These are phyloP conservation scores for Coreius guichenoti DNA, from an alignment of 2,797 vertebrate species.

Conservation along the genomic window DNA sequence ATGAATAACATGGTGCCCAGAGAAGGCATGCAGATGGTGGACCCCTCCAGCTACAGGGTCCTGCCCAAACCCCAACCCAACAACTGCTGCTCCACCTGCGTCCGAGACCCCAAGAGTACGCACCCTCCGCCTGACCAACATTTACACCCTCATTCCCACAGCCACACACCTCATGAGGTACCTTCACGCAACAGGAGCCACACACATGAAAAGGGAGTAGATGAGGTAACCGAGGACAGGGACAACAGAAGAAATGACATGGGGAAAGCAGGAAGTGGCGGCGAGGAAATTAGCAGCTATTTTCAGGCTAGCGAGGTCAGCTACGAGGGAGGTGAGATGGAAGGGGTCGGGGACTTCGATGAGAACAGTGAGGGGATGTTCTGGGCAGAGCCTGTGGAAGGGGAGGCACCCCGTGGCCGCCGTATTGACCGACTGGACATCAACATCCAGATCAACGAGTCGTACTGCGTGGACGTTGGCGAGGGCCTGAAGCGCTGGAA, in stretches of 20 bases:
- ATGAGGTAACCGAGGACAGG: slow-evolving; percentile 29
- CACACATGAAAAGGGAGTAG: slow-evolving; percentile 56
- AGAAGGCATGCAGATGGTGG: slow-evolving; percentile 85
- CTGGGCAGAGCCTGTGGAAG: slow-evolving; percentile 69
- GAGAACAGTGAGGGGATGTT: slow-evolving; percentile 77
- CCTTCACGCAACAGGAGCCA: slow-evolving; percentile 44
- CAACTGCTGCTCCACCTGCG: slow-evolving; percentile 79
- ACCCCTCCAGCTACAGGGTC: slow-evolving; percentile 75
- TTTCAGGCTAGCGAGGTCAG: slow-evolving; percentile 80
- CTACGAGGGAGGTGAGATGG: slow-evolving; percentile 80
- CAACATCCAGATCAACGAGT: slow-evolving; percentile 97
- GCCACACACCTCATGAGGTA: slow-evolving; percentile 42
- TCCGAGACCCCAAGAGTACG: slow-evolving; percentile 71
- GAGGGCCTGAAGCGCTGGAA: slow-evolving; percentile 96
- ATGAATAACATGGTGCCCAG: slow-evolving; percentile 67
- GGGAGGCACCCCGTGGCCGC: slow-evolving; percentile 69
- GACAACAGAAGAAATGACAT: slow-evolving; percentile 46
- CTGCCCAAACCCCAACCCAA: slow-evolving; percentile 57
- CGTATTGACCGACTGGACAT: slow-evolving; percentile 96
- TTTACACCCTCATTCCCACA: slow-evolving; percentile 69
- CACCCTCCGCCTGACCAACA: slow-evolving; percentile 69
- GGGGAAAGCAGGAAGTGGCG: slow-evolving; percentile 71
- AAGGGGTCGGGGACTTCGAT: slow-evolving; percentile 82
- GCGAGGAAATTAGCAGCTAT: slow-evolving; percentile 81
- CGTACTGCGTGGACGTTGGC: slow-evolving; percentile 93